Evolutionary conservation across 2,113 vertebrate species (phyloP).

Genomic region (Pygoscelis antarcticus): DNA sequence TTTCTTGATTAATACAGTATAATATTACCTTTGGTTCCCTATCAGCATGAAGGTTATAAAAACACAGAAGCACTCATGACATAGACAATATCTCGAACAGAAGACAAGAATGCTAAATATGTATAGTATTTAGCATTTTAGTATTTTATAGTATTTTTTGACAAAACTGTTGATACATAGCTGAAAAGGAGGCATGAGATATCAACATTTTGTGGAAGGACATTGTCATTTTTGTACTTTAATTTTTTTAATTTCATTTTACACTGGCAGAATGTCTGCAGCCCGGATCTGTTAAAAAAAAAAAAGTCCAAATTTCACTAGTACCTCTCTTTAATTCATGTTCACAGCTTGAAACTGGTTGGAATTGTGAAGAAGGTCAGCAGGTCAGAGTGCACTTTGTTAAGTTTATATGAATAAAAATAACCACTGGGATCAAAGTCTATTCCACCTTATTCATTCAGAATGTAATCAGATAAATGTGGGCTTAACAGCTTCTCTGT

Average conservation of each 20-base stretch:
- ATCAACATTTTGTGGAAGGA: not conserved
- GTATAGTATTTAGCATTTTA: not conserved
- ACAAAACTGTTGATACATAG: not conserved
- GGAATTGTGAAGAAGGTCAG: not conserved
- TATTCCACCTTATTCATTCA: not conserved
- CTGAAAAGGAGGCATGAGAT: not conserved
- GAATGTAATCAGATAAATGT: conserved; percentile 11
- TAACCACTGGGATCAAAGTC: not conserved
- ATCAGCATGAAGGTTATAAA: not conserved
- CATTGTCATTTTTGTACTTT: not conserved
- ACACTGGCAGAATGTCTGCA: not conserved
- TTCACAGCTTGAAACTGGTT: not conserved
- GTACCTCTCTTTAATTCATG: not conserved
- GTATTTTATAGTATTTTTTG: not conserved
- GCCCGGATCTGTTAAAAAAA: not conserved
- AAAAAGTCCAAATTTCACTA: not conserved
- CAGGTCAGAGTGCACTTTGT: not conserved
- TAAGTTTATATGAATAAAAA: not conserved
- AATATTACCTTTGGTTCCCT: conserved; percentile 46
- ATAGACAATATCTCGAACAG: not conserved
- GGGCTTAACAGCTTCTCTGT: not conserved
- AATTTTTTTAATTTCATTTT: not conserved
- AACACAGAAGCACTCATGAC: not conserved
- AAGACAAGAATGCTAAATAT: not conserved
- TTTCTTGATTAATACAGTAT: conserved; percentile 61